These are phyloP conservation scores for Leptonema lineaticorne DNA, from an alignment of 1,140 invertebrate genomes.

Conservation along the genomic window DNA sequence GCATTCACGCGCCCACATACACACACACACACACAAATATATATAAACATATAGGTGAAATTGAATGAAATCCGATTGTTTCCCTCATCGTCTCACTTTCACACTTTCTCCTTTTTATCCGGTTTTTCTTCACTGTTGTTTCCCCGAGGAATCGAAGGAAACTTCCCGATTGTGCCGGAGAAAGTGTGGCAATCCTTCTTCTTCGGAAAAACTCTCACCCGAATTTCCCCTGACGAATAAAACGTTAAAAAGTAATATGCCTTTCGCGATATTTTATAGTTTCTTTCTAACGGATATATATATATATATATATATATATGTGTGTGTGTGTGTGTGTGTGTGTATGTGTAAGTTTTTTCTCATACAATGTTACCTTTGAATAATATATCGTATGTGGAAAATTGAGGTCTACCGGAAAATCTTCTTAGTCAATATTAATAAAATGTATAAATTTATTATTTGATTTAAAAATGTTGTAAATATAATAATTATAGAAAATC, in stretches of 20 bases:
- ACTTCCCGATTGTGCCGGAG: not conserved
- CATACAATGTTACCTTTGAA: no score
- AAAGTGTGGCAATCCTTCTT: conserved; percentile 14
- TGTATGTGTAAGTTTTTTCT: not conserved
- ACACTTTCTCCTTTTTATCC: no score
- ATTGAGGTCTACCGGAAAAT: no score
- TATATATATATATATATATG: not conserved
- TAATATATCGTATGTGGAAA: no score
- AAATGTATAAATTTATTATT: no score
- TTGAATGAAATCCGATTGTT: not conserved
- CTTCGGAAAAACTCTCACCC: conserved; percentile 9
- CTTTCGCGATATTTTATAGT: not conserved
- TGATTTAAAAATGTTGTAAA: no score
- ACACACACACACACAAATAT: not conserved
- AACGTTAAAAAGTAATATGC: conserved; percentile 13
- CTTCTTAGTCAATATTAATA: no score
- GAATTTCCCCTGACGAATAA: conserved; percentile 11
- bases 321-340: not conserved
- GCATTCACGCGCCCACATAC: no score
- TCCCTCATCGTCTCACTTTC: no score
- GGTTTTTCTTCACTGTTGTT: not conserved
- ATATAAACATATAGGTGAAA: not conserved
- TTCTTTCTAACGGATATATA: not conserved
- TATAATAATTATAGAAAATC: no score
- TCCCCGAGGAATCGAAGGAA: not conserved